Evolutionary conservation across 2,888 invertebrate species (phyloP).

Genomic region (Smittia sp.): DNA sequence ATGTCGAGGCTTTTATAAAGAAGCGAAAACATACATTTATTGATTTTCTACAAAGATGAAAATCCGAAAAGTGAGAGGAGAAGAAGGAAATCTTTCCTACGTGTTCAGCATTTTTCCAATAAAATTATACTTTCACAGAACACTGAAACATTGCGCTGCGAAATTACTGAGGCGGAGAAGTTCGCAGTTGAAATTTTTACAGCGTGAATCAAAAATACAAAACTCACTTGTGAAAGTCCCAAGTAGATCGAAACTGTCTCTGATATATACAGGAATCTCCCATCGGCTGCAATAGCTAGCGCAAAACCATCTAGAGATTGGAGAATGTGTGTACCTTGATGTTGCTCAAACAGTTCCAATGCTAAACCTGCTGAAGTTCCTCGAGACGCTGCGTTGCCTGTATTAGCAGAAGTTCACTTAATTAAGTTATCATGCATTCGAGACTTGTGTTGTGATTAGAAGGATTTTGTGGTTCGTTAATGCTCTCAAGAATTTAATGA

Average conservation of each 20-base stretch:
- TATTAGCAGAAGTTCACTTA: constrained; percentile 52
- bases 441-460: constrained; percentile 31
- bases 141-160: not conserved
- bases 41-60: constrained; percentile 35
- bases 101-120: constrained; percentile 40
- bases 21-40: constrained; percentile 30
- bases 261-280: constrained; percentile 97
- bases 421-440: constrained; percentile 33
- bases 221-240: constrained; percentile 91
- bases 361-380: constrained; percentile 67
- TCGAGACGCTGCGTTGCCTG: constrained; percentile 63
- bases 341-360: constrained; percentile 90
- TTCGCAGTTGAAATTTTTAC: too few species aligned
- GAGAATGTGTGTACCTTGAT: constrained; percentile 95
- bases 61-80: constrained; percentile 16
- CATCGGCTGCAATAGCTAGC: constrained; percentile 91
- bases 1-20: constrained; percentile 18
- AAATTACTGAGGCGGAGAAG: not conserved
- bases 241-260: constrained; percentile 99
- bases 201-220: not conserved
- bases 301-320: constrained; percentile 98
- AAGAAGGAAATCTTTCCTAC: constrained; percentile 29
- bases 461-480: not conserved
- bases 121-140: constrained; percentile 25
- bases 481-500: constrained; percentile 16